Evolutionary conservation across 2,797 vertebrate genomes (phyloP).

Genomic region (Peromyscus melanophrys): DNA sequence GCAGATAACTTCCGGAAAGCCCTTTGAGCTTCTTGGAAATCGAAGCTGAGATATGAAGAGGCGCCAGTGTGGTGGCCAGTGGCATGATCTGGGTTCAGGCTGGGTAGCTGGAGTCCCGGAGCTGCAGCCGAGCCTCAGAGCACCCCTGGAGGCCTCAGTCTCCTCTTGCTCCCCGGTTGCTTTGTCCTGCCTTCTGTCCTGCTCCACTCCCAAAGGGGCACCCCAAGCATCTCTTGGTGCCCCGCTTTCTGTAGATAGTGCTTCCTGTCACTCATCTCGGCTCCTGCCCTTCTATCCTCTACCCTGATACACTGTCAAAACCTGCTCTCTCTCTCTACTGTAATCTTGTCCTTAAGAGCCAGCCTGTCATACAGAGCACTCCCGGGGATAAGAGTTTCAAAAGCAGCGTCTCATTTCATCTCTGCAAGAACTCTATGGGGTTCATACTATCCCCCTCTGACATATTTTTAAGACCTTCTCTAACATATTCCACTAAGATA

Average conservation of each 20-base stretch:
- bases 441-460: background rate
- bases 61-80: slow-evolving; percentile 41
- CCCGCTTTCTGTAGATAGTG: background rate
- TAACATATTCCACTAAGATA: background rate
- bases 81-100: background rate
- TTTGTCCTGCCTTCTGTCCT: too few species aligned
- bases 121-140: background rate
- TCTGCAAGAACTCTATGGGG: background rate
- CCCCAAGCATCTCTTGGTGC: rapidly evolving
- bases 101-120: background rate
- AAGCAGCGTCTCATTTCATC: background rate
- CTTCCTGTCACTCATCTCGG: background rate
- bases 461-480: background rate
- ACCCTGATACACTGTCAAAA: background rate
- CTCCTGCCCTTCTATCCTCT: background rate
- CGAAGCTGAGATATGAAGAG: slow-evolving; percentile 67
- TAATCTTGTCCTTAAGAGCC: background rate
- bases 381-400: background rate
- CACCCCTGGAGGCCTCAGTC: background rate
- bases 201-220: background rate
- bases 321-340: background rate
- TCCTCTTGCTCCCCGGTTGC: background rate
- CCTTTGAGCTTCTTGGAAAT: slow-evolving; percentile 84
- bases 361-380: background rate
- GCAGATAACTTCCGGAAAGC: slow-evolving; percentile 80